Evolutionary conservation across 2,888 invertebrate genomes (phyloP).

Genomic region (Caenorhabditis macrosperma): DNA sequence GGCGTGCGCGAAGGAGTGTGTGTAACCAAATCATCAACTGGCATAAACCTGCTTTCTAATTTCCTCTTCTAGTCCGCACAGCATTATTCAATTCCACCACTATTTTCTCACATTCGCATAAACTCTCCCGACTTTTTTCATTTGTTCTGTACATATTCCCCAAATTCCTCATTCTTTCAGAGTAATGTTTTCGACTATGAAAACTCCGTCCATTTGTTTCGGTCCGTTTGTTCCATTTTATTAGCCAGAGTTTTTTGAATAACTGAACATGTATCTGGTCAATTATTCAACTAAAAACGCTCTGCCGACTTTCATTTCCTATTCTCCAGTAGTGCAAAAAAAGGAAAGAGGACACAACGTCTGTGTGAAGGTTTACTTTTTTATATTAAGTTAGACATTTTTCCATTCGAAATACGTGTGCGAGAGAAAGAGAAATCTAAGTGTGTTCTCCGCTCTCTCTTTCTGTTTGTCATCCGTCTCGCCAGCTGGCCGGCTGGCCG

Average conservation of each 20-base stretch:
- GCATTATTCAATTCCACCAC: too few relatives aligned
- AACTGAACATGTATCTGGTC: conserved; percentile 13
- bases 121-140: too few relatives aligned
- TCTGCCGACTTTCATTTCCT: background rate
- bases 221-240: conserved; percentile 31
- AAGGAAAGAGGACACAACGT: background rate
- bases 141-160: too few relatives aligned
- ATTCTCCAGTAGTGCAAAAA: background rate
- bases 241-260: background rate
- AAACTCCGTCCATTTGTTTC: background rate
- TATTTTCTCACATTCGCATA: too few relatives aligned
- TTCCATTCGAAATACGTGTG: too few relatives aligned
- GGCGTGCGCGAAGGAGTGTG: background rate
- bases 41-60: background rate
- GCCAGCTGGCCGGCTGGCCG: too few relatives aligned
- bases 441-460: too few relatives aligned
- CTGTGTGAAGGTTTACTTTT: background rate
- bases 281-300: conserved; percentile 10
- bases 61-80: too few relatives aligned
- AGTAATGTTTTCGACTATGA: too few relatives aligned
- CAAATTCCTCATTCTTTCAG: background rate
- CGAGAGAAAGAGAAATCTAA: too few relatives aligned
- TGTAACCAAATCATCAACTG: conserved; percentile 2
- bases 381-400: background rate
- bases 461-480: too few relatives aligned